Evolutionary conservation across 64 coral and sea anemone genomes (phyloP), one percentile per base, ranked within the genome.

Genomic region (Stichodactyla helianthus): DNA sequence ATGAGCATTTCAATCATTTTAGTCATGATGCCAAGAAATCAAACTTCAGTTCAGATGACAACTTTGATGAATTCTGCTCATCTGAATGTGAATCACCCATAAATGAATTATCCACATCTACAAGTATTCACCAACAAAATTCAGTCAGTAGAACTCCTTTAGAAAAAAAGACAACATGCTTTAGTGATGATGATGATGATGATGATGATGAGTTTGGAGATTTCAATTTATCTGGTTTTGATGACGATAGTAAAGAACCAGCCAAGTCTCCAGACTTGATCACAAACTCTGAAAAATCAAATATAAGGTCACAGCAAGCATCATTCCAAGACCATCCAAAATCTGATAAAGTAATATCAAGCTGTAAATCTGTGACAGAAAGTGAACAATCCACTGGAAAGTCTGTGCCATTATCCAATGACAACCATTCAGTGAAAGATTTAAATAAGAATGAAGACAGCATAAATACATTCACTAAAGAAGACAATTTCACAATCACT

Each of bases 171-270:
- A 13, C 78, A 52, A 52, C 78, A 52, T 52, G 16, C 19, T 81
- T 81, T 81, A 81, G 78, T 81, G 78, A 81, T 12, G 77, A 79
- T 35, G 78, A 81, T 54, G 51, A 81, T 54, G 84, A 84, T 84
- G 78, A 81, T 54, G 51, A 81, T 54, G 84, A 84, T 84, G 90
- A 92, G 26, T 92, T 92, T 92, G 90, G 90, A n/a, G 77, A 90
- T 78, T 90, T 90, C 85, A 86, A 17, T 28, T 31, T 31, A n/a
- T 52, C 67, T 16, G 55, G 55, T 16, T 25, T 62, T 27, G 57
- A 64, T 35, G 77, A 59, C 55, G 83, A 89, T 27, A 50, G 44
- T 15, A 18, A 15, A 70, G 58, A 27, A 54, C 10, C 68, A 0
- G 11, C 68, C 25, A 74, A 31, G 25, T 35, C 68, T 74, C 68